Evolutionary conservation across 2,113 vertebrate species (phyloP).

Genomic region (Scomber colias): DNA sequence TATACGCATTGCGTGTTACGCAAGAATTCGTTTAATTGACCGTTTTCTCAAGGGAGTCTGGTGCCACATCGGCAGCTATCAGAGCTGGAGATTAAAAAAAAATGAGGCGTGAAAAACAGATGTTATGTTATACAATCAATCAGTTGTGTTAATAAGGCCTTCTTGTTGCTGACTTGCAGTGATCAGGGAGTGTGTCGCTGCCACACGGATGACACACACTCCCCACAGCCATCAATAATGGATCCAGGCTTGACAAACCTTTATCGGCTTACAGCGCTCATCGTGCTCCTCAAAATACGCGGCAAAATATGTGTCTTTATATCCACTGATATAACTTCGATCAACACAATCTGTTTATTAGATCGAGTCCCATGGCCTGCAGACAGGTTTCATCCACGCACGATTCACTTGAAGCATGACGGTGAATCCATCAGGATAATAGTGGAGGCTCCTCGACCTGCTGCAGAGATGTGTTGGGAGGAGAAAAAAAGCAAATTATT

Average conservation of each 20-base stretch:
- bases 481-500: too few species aligned
- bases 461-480: background rate
- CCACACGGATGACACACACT: conserved; percentile 55
- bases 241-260: conserved; percentile 51
- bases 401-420: conserved; percentile 5
- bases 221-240: conserved; percentile 76
- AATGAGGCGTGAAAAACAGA: too few species aligned
- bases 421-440: background rate
- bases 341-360: background rate
- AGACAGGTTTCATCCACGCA: background rate
- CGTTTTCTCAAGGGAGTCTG: too few species aligned
- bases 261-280: conserved; percentile 61
- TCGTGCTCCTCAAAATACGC: background rate
- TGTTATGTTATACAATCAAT: too few species aligned
- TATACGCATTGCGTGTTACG: too few species aligned
- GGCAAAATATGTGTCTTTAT: background rate
- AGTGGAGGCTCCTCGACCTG: background rate
- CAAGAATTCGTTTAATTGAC: too few species aligned
- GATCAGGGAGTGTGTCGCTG: conserved; percentile 11
- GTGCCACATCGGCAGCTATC: too few species aligned
- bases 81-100: too few species aligned
- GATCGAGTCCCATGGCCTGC: background rate
- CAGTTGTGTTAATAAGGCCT: background rate
- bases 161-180: background rate
- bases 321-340: background rate